Percentiles rank a stretch among this genome's conserved stretches.
Evolutionary conservation across 2,888 invertebrate species (phyloP).

Genomic region (Acanthosoma haemorrhoidale): DNA sequence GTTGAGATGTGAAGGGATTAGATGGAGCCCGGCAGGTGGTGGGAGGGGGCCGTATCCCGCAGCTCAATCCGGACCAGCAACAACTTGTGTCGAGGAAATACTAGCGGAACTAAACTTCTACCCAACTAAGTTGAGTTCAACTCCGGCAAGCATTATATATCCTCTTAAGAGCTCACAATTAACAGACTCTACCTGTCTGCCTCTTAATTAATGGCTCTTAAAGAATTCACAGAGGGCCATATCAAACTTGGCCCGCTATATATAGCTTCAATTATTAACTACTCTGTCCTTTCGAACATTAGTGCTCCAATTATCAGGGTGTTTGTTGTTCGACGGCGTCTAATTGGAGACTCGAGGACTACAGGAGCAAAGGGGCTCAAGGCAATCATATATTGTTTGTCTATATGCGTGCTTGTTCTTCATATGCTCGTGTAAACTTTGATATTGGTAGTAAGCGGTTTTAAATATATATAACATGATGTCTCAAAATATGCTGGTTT

Average conservation of each 20-base stretch:
- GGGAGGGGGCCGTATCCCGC: no score
- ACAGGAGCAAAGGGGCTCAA: no score
- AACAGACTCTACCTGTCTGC: not conserved
- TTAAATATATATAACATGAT: no score
- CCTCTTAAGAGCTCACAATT: conserved; percentile 21
- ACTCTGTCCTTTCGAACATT: not conserved
- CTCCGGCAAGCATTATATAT: conserved; percentile 20
- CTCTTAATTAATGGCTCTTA: conserved; percentile 15
- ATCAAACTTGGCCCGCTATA: not conserved
- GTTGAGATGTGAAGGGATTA: not conserved
- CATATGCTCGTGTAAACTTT: no score
- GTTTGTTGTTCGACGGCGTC: no score
- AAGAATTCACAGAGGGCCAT: not conserved
- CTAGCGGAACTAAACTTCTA: not conserved
- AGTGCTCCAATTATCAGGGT: not conserved
- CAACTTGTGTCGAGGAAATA: conserved; percentile 2
- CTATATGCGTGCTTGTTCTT: no score
- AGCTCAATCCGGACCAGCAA: no score
- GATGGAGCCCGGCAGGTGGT: conserved; percentile 4
- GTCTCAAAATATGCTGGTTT: no score
- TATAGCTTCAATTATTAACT: not conserved
- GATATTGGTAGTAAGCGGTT: no score
- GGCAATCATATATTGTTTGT: no score
- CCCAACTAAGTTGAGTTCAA: not conserved
- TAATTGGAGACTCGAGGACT: no score